Evolutionary conservation across 2,888 invertebrate species (phyloP).

Genomic region (Siphonodentalium dalli): DNA sequence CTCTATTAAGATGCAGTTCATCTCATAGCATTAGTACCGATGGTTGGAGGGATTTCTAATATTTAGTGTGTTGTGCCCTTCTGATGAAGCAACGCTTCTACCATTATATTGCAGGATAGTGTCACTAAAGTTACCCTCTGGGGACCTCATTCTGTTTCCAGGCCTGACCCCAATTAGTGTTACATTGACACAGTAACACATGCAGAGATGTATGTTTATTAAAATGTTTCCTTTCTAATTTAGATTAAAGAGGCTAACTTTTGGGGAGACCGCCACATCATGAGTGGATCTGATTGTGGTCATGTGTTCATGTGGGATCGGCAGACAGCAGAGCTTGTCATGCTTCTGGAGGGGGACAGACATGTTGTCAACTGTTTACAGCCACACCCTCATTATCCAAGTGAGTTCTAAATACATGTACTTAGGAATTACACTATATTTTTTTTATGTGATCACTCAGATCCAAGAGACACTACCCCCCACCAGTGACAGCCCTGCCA

Average conservation of each 20-base stretch:
- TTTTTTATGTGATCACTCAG: neutral
- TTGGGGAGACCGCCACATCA: constrained; percentile 81
- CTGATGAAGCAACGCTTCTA: no score
- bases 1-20: no score
- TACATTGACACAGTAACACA: neutral
- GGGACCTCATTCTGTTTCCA: neutral
- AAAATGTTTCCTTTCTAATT: neutral
- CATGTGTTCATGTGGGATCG: constrained; percentile 85
- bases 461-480: no score
- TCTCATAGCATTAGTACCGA: no score
- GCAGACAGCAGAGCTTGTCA: constrained; percentile 74
- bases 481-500: no score
- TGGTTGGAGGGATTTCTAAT: no score
- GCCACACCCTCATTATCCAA: constrained; percentile 77
- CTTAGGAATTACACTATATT: neutral
- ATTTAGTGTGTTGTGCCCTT: no score
- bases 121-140: no score
- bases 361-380: constrained; percentile 84
- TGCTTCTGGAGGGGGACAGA: constrained; percentile 80
- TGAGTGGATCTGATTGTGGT: constrained; percentile 90
- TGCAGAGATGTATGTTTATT: neutral
- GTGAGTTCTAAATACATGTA: constrained; percentile 39
- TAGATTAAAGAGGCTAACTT: constrained; percentile 87
- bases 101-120: no score
- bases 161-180: neutral